These are phyloP conservation scores for Syrrhaptes paradoxus DNA, from an alignment of 2,113 vertebrate genomes.

Conservation along the genomic window DNA sequence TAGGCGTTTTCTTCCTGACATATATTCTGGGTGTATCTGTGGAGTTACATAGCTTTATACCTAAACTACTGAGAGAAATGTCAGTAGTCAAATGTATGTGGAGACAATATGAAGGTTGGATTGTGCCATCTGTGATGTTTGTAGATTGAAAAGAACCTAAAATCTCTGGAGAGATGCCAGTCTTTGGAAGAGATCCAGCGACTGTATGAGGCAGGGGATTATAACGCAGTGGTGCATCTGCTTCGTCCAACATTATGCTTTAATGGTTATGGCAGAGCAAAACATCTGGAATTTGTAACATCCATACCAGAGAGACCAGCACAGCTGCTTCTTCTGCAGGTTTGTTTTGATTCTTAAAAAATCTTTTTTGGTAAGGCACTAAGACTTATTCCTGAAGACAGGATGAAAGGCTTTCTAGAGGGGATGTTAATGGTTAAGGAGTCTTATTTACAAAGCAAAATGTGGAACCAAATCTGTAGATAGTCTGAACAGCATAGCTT, in stretches of 20 bases:
- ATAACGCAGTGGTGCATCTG: constrained; percentile 88
- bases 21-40: neutral
- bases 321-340: constrained; percentile 94
- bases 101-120: neutral
- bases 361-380: neutral
- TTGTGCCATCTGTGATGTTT: neutral
- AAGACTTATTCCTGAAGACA: neutral
- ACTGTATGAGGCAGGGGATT: constrained; percentile 89
- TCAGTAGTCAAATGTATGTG: neutral
- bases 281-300: constrained; percentile 89
- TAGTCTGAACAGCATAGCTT: neutral
- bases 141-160: constrained; percentile 95
- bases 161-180: constrained; percentile 96
- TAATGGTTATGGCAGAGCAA: constrained; percentile 79
- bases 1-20: neutral
- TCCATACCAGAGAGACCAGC: constrained; percentile 93
- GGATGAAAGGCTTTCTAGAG: neutral
- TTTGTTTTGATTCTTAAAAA: constrained; percentile 32
- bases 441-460: neutral
- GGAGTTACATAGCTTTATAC: neutral
- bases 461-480: neutral
- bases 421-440: neutral
- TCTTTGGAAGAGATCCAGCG: constrained; percentile 97
- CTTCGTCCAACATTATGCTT: constrained; percentile 89
- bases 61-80: neutral